phyloP scores from a whole-genome alignment of 2,113 vertebrate genomes.

The Ameiurus melas region DNA sequence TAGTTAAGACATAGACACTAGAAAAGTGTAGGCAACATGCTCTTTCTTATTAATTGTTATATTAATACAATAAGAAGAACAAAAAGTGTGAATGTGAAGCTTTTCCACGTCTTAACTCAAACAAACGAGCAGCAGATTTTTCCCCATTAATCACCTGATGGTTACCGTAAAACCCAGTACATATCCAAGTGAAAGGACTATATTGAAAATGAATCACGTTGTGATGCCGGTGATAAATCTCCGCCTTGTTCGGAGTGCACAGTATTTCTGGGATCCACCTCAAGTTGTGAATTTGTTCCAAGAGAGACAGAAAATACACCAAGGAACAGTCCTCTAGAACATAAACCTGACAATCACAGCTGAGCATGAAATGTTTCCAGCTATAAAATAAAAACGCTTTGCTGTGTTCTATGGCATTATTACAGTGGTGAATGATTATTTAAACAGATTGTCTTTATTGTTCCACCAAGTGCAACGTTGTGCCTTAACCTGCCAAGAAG shows the following conservation, averaged over 20 bases:
- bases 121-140: neutral
- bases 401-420: neutral
- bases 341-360: conserved; percentile 10
- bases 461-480: conserved; percentile 1
- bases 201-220: neutral
- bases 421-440: neutral
- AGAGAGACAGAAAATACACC: neutral
- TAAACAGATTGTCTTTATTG: neutral
- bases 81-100: neutral
- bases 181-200: neutral
- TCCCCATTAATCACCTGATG: neutral
- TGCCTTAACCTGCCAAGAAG: neutral
- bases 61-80: neutral
- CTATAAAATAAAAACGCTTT: conserved; percentile 3
- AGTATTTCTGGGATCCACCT: neutral
- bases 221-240: neutral
- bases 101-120: neutral
- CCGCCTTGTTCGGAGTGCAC: neutral
- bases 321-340: neutral
- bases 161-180: neutral
- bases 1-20: neutral
- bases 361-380: neutral
- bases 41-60: neutral
- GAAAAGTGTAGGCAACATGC: neutral
- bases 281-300: neutral